Conservation (phyloP, 2,113 vertebrate genomes). For the Myiozetetes cayanensis region DNA sequence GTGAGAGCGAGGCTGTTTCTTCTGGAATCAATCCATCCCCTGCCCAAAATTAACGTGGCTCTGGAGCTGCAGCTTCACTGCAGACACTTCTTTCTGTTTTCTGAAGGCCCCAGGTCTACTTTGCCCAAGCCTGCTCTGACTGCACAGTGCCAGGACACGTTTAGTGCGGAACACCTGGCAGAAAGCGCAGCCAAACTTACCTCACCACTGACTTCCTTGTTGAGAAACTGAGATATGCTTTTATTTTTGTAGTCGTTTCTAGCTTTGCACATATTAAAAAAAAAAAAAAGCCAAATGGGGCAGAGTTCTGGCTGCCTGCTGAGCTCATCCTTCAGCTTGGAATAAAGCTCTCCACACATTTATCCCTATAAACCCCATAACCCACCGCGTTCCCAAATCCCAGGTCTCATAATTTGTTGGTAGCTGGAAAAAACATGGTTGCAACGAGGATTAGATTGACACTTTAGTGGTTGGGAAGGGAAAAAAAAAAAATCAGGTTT, state of each 20-base stretch:
- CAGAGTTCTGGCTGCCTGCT: background rate
- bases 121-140: background rate
- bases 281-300: background rate
- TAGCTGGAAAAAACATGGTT: background rate
- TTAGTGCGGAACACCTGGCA: background rate
- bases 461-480: background rate
- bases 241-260: background rate
- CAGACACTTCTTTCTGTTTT: background rate
- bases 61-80: background rate
- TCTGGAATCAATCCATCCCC: background rate
- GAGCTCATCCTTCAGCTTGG: background rate
- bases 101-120: background rate
- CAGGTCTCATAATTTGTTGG: background rate
- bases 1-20: background rate
- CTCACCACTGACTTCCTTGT: background rate
- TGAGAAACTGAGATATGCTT: background rate
- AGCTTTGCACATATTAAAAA: background rate
- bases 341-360: background rate
- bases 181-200: background rate
- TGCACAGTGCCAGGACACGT: background rate
- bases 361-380: background rate
- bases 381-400: background rate
- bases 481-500: background rate
- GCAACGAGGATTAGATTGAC: background rate
- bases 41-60: rapidly evolving